A percentile compares a stretch with the other conserved stretches of the same genome.
These are phyloP conservation scores for Drosophila lini DNA, from an alignment of 1,140 invertebrate species.

Conservation along the genomic window DNA sequence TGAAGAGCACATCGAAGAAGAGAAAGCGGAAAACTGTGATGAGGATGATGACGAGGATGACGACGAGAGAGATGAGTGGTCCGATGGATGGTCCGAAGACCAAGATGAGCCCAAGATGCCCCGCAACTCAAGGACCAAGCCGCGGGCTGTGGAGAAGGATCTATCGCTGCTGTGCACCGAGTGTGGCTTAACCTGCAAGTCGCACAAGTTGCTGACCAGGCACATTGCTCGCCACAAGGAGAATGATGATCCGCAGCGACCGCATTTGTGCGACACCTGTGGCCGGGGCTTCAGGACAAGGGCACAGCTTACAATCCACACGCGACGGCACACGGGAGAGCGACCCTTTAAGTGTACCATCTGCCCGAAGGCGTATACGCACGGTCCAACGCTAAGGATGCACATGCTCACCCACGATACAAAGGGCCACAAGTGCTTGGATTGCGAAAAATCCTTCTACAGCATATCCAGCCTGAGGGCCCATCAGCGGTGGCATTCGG, in stretches of 20 bases:
- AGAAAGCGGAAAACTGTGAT: background rate
- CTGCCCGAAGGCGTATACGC: slow-evolving; percentile 37
- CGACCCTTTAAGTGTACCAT: slow-evolving; percentile 32
- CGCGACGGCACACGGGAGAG: slow-evolving; percentile 41
- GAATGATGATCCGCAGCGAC: slow-evolving; percentile 10
- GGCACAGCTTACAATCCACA: slow-evolving; percentile 24
- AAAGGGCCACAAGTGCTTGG: slow-evolving; percentile 26
- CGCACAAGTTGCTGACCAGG: slow-evolving; percentile 12
- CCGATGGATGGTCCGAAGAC: slow-evolving; percentile 6
- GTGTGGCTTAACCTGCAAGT: slow-evolving; percentile 29
- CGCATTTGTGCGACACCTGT: slow-evolving; percentile 43
- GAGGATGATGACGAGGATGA: background rate
- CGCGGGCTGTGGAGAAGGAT: background rate
- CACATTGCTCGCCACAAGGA: slow-evolving; percentile 24
- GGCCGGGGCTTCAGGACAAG: slow-evolving; percentile 32
- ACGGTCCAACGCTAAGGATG: slow-evolving; percentile 20
- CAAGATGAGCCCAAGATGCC: slow-evolving; percentile 1
- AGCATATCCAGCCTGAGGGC: slow-evolving; percentile 14
- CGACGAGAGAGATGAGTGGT: slow-evolving; percentile 9
- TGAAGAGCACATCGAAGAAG: background rate
- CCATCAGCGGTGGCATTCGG: slow-evolving; percentile 28
- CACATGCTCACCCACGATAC: slow-evolving; percentile 37
- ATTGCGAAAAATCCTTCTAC: slow-evolving; percentile 38
- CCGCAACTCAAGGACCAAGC: background rate
- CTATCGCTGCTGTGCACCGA: slow-evolving; percentile 27